Evolutionary conservation across 2,113 vertebrate species (phyloP).

Genomic region (Butorides virescens): DNA sequence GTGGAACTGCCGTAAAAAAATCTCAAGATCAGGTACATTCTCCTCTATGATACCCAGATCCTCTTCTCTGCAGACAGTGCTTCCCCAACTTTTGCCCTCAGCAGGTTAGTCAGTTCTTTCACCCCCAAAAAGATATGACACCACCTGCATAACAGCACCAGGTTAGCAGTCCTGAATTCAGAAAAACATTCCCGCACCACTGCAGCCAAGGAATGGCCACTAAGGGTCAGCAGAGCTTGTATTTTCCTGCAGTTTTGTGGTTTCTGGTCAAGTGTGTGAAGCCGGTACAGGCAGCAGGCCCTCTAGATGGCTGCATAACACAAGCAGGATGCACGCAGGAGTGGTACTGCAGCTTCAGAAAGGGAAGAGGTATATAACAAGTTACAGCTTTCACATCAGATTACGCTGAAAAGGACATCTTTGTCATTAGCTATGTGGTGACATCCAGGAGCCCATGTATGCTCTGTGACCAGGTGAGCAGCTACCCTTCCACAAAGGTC

Average conservation of each 20-base stretch:
- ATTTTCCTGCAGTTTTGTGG: not conserved
- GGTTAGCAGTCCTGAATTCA: not conserved
- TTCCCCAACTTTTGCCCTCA: not conserved
- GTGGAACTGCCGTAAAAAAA: not conserved
- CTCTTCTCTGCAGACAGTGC: not conserved
- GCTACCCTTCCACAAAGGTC: not conserved
- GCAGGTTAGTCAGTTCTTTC: not conserved
- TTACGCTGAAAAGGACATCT: not conserved
- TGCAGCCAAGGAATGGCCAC: not conserved
- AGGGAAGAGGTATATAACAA: not conserved
- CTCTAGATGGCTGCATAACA: constrained; percentile 64
- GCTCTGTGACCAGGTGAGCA: not conserved
- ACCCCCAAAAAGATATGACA: accelerated
- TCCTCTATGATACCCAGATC: not conserved
- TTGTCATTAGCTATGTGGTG: not conserved
- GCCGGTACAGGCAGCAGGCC: not conserved
- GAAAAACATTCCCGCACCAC: not conserved
- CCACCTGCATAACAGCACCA: not conserved
- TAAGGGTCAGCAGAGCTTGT: constrained; percentile 44
- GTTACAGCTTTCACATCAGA: not conserved
- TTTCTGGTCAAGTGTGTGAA: not conserved
- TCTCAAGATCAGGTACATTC: not conserved
- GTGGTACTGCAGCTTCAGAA: not conserved
- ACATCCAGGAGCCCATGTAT: not conserved
- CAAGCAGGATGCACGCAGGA: not conserved